These are phyloP conservation scores for Lampris incognitus DNA, from an alignment of 2,113 vertebrate species.

Conservation along the genomic window DNA sequence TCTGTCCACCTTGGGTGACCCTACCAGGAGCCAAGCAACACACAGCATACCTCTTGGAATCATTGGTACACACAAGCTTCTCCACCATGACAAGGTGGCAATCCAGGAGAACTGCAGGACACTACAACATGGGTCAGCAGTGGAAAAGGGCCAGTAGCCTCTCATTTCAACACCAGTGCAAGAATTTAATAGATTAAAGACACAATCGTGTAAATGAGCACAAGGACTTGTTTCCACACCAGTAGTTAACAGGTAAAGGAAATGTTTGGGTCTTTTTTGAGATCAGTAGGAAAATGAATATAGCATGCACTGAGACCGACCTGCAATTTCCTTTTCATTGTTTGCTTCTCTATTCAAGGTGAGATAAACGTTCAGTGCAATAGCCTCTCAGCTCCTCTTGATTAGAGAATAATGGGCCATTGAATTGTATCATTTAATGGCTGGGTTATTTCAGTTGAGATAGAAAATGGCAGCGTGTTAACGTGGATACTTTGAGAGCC, in stretches of 20 bases:
- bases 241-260: not conserved
- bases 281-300: not conserved
- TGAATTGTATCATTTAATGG: constrained; percentile 77
- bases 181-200: not conserved
- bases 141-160: too few relatives aligned
- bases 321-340: constrained; percentile 47
- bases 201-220: not conserved
- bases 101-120: too few relatives aligned
- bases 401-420: constrained; percentile 69
- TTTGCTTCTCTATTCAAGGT: constrained; percentile 52
- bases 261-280: constrained; percentile 29
- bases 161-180: not conserved
- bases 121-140: too few relatives aligned
- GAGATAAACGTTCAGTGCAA: constrained; percentile 48
- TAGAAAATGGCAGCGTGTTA: constrained; percentile 38
- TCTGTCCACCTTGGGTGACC: too few relatives aligned
- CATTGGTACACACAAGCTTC: too few relatives aligned
- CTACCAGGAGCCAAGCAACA: too few relatives aligned
- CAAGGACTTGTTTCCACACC: not conserved
- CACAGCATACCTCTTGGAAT: too few relatives aligned
- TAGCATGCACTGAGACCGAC: not conserved
- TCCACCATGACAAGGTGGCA: too few relatives aligned
- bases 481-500: constrained; percentile 37
- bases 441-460: constrained; percentile 73
- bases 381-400: constrained; percentile 60